phyloP scores from a whole-genome alignment of 1,140 invertebrate genomes.

The Neocloeon triangulifer region DNA sequence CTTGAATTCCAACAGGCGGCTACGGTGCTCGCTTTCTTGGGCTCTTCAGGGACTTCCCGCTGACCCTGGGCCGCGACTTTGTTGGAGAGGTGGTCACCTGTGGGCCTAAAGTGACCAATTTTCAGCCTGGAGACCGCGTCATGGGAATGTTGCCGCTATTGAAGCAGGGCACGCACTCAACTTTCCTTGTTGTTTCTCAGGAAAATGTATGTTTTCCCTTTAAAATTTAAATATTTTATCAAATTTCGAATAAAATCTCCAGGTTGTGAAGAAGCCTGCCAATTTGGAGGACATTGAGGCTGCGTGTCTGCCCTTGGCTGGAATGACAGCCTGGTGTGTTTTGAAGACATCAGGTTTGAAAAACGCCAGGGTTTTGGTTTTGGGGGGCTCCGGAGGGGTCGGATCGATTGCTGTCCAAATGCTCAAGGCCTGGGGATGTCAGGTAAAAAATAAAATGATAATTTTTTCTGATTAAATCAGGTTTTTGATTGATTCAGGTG shows the following conservation, averaged over 20 bases:
- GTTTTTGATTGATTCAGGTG: conserved; percentile 22
- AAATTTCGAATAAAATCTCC: conserved; percentile 8
- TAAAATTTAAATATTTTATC: no score
- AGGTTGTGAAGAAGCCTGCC: conserved; percentile 43
- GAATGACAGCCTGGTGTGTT: conserved; percentile 61
- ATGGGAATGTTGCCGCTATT: conserved; percentile 54
- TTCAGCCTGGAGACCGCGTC: conserved; percentile 52
- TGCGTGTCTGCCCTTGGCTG: conserved; percentile 58
- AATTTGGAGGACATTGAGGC: conserved; percentile 42
- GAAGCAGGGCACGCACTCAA: conserved; percentile 46
- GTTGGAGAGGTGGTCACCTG: conserved; percentile 49
- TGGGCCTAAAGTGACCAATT: conserved; percentile 25
- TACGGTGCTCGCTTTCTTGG: conserved; percentile 51
- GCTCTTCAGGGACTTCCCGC: conserved; percentile 50
- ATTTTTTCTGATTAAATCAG: not conserved
- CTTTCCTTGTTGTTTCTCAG: conserved; percentile 30
- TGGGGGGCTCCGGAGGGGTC: conserved; percentile 79
- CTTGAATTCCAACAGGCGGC: conserved; percentile 27
- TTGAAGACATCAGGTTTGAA: conserved; percentile 43
- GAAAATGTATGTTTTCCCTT: no score
- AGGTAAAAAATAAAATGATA: conserved; percentile 22
- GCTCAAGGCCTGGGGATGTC: conserved; percentile 46
- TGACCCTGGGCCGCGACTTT: conserved; percentile 71
- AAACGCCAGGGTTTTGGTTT: conserved; percentile 54
- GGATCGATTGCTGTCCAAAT: conserved; percentile 67